These are phyloP conservation scores for Deilephila elpenor DNA, from an alignment of 2,888 invertebrate genomes.

Conservation along the genomic window DNA sequence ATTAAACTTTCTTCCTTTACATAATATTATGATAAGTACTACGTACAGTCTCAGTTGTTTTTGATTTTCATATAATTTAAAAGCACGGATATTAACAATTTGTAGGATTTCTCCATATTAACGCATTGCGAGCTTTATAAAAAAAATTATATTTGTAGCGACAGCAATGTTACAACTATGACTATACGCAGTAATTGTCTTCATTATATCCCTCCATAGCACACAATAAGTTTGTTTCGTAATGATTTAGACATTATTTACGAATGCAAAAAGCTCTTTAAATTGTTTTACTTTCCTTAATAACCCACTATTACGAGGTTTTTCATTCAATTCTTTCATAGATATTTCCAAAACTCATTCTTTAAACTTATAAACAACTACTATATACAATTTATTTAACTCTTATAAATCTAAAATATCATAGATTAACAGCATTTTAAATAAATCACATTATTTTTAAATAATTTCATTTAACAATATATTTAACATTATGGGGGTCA, in stretches of 20 bases:
- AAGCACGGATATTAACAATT: neutral
- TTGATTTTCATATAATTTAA: neutral
- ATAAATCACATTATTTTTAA: slow-evolving; percentile 32
- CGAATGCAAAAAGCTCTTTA: no score
- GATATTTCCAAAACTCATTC: neutral
- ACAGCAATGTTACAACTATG: neutral
- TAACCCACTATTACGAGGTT: neutral
- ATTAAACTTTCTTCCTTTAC: neutral
- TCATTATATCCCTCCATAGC: neutral
- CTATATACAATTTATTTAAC: slow-evolving; percentile 41
- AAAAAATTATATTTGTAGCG: no score
- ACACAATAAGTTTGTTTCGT: neutral
- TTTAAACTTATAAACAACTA: slow-evolving; percentile 28
- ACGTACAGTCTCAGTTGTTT: neutral
- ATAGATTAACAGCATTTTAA: slow-evolving; percentile 48
- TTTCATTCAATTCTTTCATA: neutral
- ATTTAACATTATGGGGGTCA: slow-evolving; percentile 13
- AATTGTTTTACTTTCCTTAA: neutral
- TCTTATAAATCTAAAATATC: slow-evolving; percentile 48
- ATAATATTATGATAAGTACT: neutral
- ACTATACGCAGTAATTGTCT: neutral
- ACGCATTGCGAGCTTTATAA: no score
- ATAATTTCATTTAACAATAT: slow-evolving; percentile 23
- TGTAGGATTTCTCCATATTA: neutral
- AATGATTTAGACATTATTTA: neutral